These are phyloP conservation scores for Bursaphelenchus mucronatus DNA, from an alignment of 1,140 invertebrate species.

Conservation along the genomic window DNA sequence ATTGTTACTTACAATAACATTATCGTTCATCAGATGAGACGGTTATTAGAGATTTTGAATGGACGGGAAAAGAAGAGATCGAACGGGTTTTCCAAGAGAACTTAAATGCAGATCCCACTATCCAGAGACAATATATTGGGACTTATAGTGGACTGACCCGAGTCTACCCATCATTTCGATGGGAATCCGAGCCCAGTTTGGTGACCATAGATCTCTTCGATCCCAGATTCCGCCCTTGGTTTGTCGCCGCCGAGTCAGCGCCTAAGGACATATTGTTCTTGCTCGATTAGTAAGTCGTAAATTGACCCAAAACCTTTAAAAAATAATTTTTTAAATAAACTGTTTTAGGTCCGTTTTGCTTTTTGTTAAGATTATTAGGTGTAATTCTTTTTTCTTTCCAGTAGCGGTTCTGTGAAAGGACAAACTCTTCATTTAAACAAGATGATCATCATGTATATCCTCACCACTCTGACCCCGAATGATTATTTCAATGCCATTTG, in stretches of 20 bases:
- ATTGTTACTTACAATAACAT: neutral
- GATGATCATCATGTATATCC: conserved; percentile 30
- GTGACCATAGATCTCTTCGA: conserved; percentile 44
- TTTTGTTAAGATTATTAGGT: neutral
- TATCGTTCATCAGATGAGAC: conserved; percentile 18
- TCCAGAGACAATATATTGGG: conserved; percentile 43
- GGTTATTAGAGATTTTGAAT: conserved; percentile 40
- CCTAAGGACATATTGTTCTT: conserved; percentile 45
- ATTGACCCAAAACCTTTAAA: neutral
- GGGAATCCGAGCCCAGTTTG: conserved; percentile 31
- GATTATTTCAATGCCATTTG: conserved; percentile 46
- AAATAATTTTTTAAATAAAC: no score
- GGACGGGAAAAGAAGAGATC: conserved; percentile 30
- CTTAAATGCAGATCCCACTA: conserved; percentile 18
- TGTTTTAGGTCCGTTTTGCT: neutral
- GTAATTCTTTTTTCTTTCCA: conserved; percentile 14
- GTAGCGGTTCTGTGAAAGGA: conserved; percentile 37
- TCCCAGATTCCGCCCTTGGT: conserved; percentile 38
- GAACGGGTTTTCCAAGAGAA: conserved; percentile 37
- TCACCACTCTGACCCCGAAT: conserved; percentile 41
- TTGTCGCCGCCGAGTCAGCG: conserved; percentile 36
- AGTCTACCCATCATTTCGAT: conserved; percentile 41
- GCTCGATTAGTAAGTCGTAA: conserved; percentile 40
- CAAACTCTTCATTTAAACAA: conserved; percentile 44
- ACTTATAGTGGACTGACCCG: conserved; percentile 48